Conservation (phyloP, 2,888 invertebrate species). For the Pristionchus exspectatus region DNA sequence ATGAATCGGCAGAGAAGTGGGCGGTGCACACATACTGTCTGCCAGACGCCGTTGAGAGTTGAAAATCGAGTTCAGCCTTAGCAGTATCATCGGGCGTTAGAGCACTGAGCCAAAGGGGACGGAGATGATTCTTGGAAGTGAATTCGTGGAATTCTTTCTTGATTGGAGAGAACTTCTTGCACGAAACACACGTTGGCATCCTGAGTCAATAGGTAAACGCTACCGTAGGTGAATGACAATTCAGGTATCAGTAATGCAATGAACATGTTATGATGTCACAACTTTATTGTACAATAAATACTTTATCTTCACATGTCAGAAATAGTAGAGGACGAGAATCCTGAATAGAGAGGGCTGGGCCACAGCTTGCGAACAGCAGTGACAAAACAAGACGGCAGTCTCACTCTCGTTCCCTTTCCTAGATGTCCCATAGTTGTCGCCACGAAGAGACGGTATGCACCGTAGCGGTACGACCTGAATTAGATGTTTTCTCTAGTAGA, state of each 20-base stretch:
- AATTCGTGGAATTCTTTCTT: not conserved
- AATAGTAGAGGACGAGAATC: not conserved
- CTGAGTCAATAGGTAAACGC: too few relatives aligned
- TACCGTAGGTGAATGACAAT: not conserved
- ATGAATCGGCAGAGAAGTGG: not conserved
- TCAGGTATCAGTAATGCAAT: not conserved
- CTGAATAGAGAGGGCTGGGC: not conserved
- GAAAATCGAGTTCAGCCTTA: not conserved
- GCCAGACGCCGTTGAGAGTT: not conserved
- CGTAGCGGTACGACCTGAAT: not conserved
- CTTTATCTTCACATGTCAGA: not conserved
- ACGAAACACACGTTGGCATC: not conserved
- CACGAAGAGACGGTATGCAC: not conserved
- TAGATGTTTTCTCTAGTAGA: not conserved
- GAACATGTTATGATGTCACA: not conserved
- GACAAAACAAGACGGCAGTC: not conserved
- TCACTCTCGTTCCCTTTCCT: not conserved
- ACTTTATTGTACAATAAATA: not conserved
- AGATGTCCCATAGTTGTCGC: not conserved
- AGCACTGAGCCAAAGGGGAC: not conserved
- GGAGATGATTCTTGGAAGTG: not conserved
- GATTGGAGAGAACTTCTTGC: not conserved
- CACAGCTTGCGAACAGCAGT: not conserved
- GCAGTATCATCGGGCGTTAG: not conserved
- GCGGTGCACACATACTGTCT: not conserved